Base-by-base conservation (phyloP, 1,140 invertebrate genomes). In the Drosophila tropicalis region DNA sequence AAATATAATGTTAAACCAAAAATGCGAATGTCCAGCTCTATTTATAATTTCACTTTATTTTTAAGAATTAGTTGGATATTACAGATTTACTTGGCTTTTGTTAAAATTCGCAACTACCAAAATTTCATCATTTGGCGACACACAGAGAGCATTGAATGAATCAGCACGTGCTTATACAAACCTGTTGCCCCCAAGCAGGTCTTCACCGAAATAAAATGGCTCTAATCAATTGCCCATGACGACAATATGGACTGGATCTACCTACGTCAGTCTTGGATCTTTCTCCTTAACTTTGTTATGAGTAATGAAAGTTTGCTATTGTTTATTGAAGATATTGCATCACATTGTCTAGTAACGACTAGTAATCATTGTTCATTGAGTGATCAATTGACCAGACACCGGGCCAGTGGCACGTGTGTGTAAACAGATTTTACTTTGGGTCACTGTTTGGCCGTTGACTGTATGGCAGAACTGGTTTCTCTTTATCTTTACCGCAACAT, bases 121-220 rank as follows among this genome's bases (percentile, higher is more conserved):
- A 22, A 51, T 51, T 86, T 87, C 72, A 73, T 76, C 79, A 87
- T 57, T 72, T 67, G 74, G 62, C 82, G 79, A 87, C 75, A 86
- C 81, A 86, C 47, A 55, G 29, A 51, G 17, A 44, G 7, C 4
- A 1, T 12, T 22, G 44, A 9, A 51, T 85, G 81, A 85, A 54
- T 86, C 82, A 85, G 70, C 78, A 76, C 72, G 65, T 76, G 76
- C 41, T 58, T 82, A 66, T 61, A 34, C 62, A 69, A 76, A 75
- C 69, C 70, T 36, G 76, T 71, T 36, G 36, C 17, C 69, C 63
- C 69, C 67, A 32, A 55, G 51, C 68, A 64, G 47, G 44, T 17
- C 44, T 47, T 22, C 5, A 22, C 3, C 9, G 1, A 51, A 51
- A 12, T 19, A 22, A 12, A 39, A 51, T 19, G 25, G 60, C 12